Base-by-base conservation (phyloP, 2,888 invertebrate species). In the Rhaphigaster nebulosa region DNA sequence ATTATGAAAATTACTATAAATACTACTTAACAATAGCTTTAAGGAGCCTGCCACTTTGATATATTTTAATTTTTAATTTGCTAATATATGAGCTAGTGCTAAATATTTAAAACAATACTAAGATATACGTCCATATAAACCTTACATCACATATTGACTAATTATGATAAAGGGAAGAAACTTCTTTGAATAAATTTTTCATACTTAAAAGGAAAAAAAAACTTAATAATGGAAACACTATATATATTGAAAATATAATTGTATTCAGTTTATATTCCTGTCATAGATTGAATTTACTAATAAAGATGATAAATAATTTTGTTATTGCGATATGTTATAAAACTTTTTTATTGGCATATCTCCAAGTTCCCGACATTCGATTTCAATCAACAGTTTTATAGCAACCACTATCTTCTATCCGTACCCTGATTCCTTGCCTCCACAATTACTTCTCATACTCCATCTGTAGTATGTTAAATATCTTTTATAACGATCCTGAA, bases 161-260 rank as follows among this genome's bases (percentile, higher is more conserved):
- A 38, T 20, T 23, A 38, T 23, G 38, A 76, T 76, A 20, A 26
- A 5, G 26, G 29, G 6, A 20, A 76, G 20, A 38, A 76, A 76
- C 70, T 38, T 76, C 70, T 76, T 76, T 76, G 34, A 76, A 76
- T 29, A 65, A 65, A n/a, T n/a, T n/a, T n/a, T n/a, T n/a, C n/a
- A n/a, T n/a, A n/a, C n/a, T n/a, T n/a, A n/a, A n/a, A n/a, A n/a
- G n/a, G n/a, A n/a, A n/a, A n/a, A n/a, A n/a, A n/a, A n/a, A n/a
- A n/a, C n/a, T n/a, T n/a, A n/a, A n/a, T n/a, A n/a, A n/a, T n/a
- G n/a, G n/a, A n/a, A n/a, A n/a, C n/a, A n/a, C n/a, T n/a, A n/a
- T n/a, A n/a, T n/a, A n/a, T n/a, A n/a, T n/a, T 60, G 8, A 60
- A 60, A 60, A 12, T 26, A 60, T 60, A 12, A 60, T n/a, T n/a